Evolutionary conservation across 1,140 invertebrate genomes (phyloP).

Genomic region (Mycetomoellerius zeteki): DNA sequence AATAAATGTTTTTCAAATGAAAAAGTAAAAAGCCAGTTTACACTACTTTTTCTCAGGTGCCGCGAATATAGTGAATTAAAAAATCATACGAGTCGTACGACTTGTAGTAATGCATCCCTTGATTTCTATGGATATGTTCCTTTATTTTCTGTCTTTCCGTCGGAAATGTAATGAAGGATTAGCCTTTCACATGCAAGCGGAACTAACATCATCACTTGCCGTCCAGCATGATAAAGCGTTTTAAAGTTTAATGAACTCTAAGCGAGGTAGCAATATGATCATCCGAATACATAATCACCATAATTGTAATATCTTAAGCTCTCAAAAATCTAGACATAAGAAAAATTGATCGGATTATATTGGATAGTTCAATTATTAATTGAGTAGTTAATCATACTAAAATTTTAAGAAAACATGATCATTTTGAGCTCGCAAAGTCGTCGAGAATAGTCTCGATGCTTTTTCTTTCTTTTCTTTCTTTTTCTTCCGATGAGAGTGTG

Average conservation of each 20-base stretch:
- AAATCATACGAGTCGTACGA: neutral
- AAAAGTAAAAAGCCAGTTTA: neutral
- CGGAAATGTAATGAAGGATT: conserved; percentile 15
- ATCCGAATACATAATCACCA: neutral
- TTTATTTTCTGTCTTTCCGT: neutral
- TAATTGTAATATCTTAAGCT: neutral
- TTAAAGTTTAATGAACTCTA: conserved; percentile 33
- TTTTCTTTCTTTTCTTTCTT: neutral
- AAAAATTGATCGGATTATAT: neutral
- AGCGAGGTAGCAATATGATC: conserved; percentile 33
- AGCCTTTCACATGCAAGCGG: neutral
- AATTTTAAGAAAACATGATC: neutral
- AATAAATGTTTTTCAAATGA: conserved; percentile 14
- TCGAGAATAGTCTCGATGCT: neutral
- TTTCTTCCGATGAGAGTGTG: neutral
- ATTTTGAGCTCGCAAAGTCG: neutral
- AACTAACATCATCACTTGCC: conserved; percentile 22
- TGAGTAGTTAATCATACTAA: neutral
- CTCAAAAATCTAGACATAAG: neutral
- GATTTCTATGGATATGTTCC: neutral
- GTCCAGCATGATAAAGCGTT: conserved; percentile 34
- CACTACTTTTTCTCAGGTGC: neutral
- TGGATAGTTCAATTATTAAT: neutral
- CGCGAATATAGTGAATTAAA: neutral
- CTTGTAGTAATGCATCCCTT: neutral